Base-by-base conservation (phyloP, 2,797 vertebrate species). In the Enoplosus armatus region DNA sequence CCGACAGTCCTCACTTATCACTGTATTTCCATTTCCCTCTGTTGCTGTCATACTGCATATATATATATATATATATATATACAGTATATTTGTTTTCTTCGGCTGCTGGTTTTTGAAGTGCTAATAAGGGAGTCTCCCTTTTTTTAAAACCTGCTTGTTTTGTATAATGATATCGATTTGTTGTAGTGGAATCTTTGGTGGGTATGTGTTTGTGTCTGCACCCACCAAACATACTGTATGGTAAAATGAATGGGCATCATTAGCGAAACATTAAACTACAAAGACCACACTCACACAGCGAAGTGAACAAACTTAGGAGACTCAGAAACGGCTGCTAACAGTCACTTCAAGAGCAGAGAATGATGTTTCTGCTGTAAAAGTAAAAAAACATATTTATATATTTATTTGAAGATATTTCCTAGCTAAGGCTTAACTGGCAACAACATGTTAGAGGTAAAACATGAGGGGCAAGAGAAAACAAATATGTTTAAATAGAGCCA, bases 271-370 rank as follows among this genome's bases (percentile, higher is more conserved):
- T 53, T 35, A 31, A 37, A 59, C 3, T 35, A 60, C 64, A 39
- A 37, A 56, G 10, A 33, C 31, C 24, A 53, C 67, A 35, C n/a
- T 58, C 45, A 8, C 29, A 59, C 55, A 70, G 20, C 8, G 2
- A 37, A 20, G 18, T 61, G 18, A 71, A 55, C 1, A 66, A 53
- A 47, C 50, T 55, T 62, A 8, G 55, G 73, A 64, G 11, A 22
- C 47, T 35, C 27, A 41, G 8, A 55, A 63, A 67, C 58, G 63
- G 37, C 24, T 66, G 33, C 68, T 63, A 75, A n/a, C 72, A 70
- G 8, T 67, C 39, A 77, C 58, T 43, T 58, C 8, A 62, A 54
- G n/a, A 75, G 58, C 47, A 62, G 2, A 24, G 22, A 66, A 31
- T 37, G 5, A 50, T 75, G n/a, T 67, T 63, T 78, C 43, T 55